Conservation (phyloP, 2,888 invertebrate species). For the Druceiella hillmani region DNA sequence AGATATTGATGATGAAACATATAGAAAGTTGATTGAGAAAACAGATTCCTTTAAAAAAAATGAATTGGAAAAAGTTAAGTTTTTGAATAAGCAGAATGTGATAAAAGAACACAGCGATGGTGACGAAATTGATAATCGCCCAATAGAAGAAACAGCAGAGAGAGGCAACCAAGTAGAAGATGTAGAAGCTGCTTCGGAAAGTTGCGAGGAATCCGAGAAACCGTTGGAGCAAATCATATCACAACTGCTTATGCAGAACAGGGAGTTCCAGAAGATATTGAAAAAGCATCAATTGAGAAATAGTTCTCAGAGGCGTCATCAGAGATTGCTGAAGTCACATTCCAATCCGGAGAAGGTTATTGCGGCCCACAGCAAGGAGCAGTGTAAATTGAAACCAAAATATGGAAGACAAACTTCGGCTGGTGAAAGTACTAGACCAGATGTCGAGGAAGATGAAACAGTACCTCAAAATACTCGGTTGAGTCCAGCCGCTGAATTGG, state of each 20-base stretch:
- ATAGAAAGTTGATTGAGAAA: conserved; percentile 46
- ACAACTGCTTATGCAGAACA: conserved; percentile 75
- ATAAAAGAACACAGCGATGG: conserved; percentile 35
- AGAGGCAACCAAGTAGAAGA: conserved; percentile 28
- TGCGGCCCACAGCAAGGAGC: conserved; percentile 35
- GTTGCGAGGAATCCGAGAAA: conserved; percentile 44
- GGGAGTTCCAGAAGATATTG: conserved; percentile 73
- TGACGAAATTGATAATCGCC: conserved; percentile 33
- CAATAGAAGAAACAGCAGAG: conserved; percentile 26
- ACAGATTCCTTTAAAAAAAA: conserved; percentile 52
- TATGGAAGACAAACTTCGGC: conserved; percentile 35
- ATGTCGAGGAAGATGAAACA: conserved; percentile 25
- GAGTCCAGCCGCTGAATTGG: conserved; percentile 28
- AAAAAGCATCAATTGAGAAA: conserved; percentile 64
- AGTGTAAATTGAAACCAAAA: conserved; percentile 36
- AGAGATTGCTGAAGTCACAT: conserved; percentile 50
- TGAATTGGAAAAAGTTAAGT: conserved; percentile 47
- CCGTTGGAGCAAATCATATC: conserved; percentile 74
- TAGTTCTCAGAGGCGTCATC: conserved; percentile 49
- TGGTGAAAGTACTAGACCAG: conserved; percentile 31
- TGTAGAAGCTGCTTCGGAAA: conserved; percentile 30
- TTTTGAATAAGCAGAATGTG: conserved; percentile 45
- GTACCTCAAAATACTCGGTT: conserved; percentile 25
- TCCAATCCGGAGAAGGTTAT: conserved; percentile 48
- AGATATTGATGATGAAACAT: conserved; percentile 46